Conservation (phyloP, 2,797 vertebrate species). For the Taenioides sp. region DNA sequence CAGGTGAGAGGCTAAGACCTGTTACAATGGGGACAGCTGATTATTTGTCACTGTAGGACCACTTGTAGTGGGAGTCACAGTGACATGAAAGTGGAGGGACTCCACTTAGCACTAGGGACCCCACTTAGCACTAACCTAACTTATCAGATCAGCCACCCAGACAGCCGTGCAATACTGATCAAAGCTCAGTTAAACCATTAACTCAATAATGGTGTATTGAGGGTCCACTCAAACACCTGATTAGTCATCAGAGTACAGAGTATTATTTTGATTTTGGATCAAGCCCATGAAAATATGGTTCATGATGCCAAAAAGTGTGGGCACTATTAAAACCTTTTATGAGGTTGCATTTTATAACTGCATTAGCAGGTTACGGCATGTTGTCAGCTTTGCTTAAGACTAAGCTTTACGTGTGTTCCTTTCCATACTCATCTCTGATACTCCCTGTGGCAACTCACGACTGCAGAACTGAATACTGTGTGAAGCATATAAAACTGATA, state of each 20-base stretch:
- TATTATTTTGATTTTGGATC: slow-evolving; percentile 5
- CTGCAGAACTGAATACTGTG: slow-evolving; percentile 17
- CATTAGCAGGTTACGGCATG: slow-evolving; percentile 7
- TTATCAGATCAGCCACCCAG: slow-evolving; percentile 63
- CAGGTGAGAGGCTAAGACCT: slow-evolving; percentile 19
- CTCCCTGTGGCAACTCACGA: slow-evolving; percentile 7
- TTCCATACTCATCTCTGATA: not conserved
- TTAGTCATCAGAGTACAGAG: slow-evolving; percentile 8
- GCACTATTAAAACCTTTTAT: slow-evolving; percentile 3
- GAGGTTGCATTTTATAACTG: slow-evolving; percentile 1
- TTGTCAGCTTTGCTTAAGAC: slow-evolving; percentile 11
- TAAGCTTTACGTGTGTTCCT: not conserved
- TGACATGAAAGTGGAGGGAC: slow-evolving; percentile 30
- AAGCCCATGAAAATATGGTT: not conserved
- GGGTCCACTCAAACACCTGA: slow-evolving; percentile 36
- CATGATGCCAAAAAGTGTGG: slow-evolving; percentile 6
- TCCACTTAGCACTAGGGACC: slow-evolving; percentile 60
- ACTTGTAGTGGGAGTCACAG: not conserved
- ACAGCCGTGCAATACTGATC: slow-evolving; percentile 48
- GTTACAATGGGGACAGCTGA: slow-evolving; percentile 17
- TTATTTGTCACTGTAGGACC: not conserved
- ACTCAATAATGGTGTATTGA: slow-evolving; percentile 47
- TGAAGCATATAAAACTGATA: slow-evolving; percentile 15
- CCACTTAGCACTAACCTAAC: slow-evolving; percentile 65
- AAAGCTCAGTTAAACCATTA: slow-evolving; percentile 64